Base-by-base conservation (phyloP, 2,797 vertebrate species). In the Anabas testudineus region DNA sequence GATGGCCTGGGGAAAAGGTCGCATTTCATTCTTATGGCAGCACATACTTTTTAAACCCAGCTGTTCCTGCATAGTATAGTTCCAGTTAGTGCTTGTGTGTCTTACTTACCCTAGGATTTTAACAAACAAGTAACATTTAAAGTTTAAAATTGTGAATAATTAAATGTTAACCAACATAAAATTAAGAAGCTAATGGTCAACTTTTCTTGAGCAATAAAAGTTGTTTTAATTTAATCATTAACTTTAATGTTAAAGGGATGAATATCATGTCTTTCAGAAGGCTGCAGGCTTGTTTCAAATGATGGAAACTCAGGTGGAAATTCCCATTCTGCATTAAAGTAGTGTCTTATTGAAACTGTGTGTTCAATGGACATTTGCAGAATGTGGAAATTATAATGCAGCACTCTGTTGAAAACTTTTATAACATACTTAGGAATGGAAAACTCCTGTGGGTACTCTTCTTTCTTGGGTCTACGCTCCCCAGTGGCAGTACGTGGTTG, bases 391-490 rank as follows among this genome's bases (percentile, higher is more conserved):
- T 2, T 2, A 34, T 1, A 16, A 22, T 22, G 2, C 21, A 36
- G 3, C n/a, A 18, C 7, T 22, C 1, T 12, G 21, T 28, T 51
- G 21, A 30, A 18, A 15, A 10, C 2, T 18, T 45, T 16, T 39
- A 10, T 18, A 4, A 90, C 92, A 1, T 88, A 97, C 96, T 66
- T 95, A 3, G 93, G 87, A 36, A 74, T 30, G 4, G 88, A 82
- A 13, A 88, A 90, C 52, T 95, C 94, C 12, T 22, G 83, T 49
- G 90, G 87, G 45, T 67, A 67, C 67, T 93, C 89, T 0, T 81
- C 84, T 57, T 93, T 88, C 59, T 78, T 89, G 41, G 84, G 62
- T 60, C 67, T 80, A 2, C 84, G 82, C 49, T 95, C 91, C 36
- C 87, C 87, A 59, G 37, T 36, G 37, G 10, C 87, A 49, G 72